phyloP scores from a whole-genome alignment of 2,797 vertebrate genomes.

The Toxotes lorentzi region DNA sequence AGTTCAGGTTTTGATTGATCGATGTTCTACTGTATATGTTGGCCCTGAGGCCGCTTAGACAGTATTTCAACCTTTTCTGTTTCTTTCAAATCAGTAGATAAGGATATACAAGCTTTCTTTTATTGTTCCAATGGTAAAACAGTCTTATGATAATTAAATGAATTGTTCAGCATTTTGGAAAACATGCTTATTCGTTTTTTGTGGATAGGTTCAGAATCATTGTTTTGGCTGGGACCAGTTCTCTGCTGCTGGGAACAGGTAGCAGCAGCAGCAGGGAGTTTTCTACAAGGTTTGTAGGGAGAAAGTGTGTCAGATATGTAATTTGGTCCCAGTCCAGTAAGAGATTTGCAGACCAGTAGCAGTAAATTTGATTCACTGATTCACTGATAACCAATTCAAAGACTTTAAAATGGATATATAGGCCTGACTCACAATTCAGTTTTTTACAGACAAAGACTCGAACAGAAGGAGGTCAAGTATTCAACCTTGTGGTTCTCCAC shows the following conservation, averaged over 20 bases:
- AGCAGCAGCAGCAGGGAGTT: too few species aligned
- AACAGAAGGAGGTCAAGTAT: too few species aligned
- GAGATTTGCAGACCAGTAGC: neutral
- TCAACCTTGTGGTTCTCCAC: too few species aligned
- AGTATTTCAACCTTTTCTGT: slow-evolving; percentile 17
- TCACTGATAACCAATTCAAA: neutral
- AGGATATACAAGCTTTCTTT: neutral
- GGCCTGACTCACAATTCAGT: neutral
- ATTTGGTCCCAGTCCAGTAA: neutral
- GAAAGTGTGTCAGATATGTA: slow-evolving; percentile 6
- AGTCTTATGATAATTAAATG: neutral
- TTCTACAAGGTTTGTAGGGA: neutral
- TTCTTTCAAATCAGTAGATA: slow-evolving; percentile 17
- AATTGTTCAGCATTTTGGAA: neutral
- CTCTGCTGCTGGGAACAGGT: neutral
- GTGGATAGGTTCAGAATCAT: neutral
- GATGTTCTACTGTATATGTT: slow-evolving; percentile 22
- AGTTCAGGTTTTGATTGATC: slow-evolving; percentile 34
- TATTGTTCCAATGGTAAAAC: neutral
- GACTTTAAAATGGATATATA: neutral
- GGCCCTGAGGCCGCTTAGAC: slow-evolving; percentile 19
- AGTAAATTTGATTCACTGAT: neutral
- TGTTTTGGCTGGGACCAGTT: neutral
- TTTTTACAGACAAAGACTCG: neutral
- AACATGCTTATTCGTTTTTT: neutral